phyloP scores from a whole-genome alignment of 1,140 invertebrate genomes.

The Dendrolimus kikuchii region DNA sequence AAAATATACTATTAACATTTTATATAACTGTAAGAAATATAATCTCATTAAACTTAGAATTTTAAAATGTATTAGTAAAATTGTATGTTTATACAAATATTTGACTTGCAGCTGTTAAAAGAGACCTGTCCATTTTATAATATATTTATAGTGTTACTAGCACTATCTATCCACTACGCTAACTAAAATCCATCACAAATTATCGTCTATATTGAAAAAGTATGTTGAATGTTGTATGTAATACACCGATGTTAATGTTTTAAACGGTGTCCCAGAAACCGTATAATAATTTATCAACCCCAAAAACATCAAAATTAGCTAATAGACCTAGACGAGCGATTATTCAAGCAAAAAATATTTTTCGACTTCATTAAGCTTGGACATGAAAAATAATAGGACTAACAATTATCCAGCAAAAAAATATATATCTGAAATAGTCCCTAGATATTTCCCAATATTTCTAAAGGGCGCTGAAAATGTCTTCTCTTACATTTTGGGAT shows the following conservation, averaged over 20 bases:
- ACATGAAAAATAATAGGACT: too few relatives aligned
- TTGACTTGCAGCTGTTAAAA: constrained; percentile 5
- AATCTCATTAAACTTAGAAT: constrained; percentile 7
- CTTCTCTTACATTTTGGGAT: too few relatives aligned
- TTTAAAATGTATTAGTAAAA: constrained; percentile 1
- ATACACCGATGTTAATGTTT: constrained; percentile 9
- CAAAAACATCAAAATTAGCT: too few relatives aligned
- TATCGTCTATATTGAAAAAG: constrained; percentile 8
- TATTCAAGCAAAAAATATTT: too few relatives aligned
- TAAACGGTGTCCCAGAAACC: constrained; percentile 3
- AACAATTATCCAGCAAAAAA: too few relatives aligned
- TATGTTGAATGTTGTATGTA: constrained; percentile 14
- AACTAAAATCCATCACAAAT: constrained; percentile 16
- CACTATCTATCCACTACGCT: constrained; percentile 7
- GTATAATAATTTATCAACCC: too few relatives aligned
- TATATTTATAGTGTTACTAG: constrained; percentile 14
- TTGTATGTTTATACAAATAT: constrained; percentile 10
- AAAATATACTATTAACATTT: too few relatives aligned
- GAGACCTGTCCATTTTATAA: constrained; percentile 22
- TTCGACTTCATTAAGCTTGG: too few relatives aligned
- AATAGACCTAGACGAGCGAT: too few relatives aligned
- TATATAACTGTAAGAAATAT: neutral
- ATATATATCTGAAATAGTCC: too few relatives aligned
- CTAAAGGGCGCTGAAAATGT: too few relatives aligned
- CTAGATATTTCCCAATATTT: too few relatives aligned